phyloP scores from a whole-genome alignment of 2,888 invertebrate genomes.

The Phengaris arion region DNA sequence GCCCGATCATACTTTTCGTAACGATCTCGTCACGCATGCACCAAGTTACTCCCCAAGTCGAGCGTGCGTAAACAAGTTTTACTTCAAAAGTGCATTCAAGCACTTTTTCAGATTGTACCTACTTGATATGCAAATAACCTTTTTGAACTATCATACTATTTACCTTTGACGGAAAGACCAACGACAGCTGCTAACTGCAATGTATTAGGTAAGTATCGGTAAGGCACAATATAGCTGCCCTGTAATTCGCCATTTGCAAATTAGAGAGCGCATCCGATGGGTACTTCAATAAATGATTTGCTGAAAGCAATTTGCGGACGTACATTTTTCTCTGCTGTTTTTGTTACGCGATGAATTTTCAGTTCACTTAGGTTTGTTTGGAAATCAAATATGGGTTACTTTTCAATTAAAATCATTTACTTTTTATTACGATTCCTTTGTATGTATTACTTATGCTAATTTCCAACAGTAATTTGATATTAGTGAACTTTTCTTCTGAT shows the following conservation, averaged over 20 bases:
- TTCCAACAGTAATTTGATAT: too few relatives aligned
- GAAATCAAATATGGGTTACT: not conserved
- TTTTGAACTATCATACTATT: constrained; percentile 23
- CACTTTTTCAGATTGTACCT: too few relatives aligned
- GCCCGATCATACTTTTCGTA: too few relatives aligned
- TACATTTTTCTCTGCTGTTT: not conserved
- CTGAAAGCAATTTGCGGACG: constrained; percentile 7
- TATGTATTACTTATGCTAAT: too few relatives aligned
- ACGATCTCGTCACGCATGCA: too few relatives aligned
- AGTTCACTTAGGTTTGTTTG: not conserved
- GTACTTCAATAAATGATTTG: constrained; percentile 23
- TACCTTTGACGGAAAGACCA: constrained; percentile 32
- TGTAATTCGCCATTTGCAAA: constrained; percentile 43
- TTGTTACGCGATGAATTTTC: not conserved
- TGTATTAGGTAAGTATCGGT: constrained; percentile 40
- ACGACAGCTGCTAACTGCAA: constrained; percentile 40
- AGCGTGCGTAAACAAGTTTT: too few relatives aligned
- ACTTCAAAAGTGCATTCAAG: too few relatives aligned
- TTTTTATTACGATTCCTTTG: too few relatives aligned
- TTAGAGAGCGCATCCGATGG: constrained; percentile 42
- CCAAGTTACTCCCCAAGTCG: too few relatives aligned
- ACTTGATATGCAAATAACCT: not conserved
- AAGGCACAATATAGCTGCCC: constrained; percentile 37
- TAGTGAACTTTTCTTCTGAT: too few relatives aligned
- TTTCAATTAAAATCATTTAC: not conserved